Percentiles rank a stretch among this genome's conserved stretches.
phyloP scores from a whole-genome alignment of 2,797 vertebrate species.

The Numenius phaeopus region DNA sequence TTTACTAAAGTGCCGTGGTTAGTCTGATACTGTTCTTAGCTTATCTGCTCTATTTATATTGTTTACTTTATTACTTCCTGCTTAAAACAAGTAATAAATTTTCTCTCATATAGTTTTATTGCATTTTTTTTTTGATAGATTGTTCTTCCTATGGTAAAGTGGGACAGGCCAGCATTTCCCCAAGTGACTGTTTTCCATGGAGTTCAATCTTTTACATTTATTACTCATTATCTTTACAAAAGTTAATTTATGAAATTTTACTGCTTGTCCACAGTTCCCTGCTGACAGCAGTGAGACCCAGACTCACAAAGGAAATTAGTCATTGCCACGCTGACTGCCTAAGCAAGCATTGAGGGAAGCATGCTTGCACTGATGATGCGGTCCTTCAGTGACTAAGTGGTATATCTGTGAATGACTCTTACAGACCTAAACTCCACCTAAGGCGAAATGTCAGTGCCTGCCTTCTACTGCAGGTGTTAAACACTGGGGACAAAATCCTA shows the following conservation, averaged over 20 bases:
- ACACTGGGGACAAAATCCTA: background rate
- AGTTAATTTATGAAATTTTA: background rate
- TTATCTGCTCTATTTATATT: slow-evolving; percentile 26
- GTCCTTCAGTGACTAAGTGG: background rate
- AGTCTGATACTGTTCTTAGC: background rate
- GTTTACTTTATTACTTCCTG: slow-evolving; percentile 50
- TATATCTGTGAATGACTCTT: slow-evolving; percentile 3
- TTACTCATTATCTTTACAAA: background rate
- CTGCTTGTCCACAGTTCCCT: background rate
- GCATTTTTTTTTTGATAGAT: background rate
- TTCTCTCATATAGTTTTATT: background rate
- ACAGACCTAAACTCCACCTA: background rate
- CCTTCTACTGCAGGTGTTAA: background rate
- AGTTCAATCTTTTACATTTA: background rate
- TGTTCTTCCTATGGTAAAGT: background rate
- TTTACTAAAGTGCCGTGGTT: slow-evolving; percentile 22
- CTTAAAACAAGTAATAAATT: slow-evolving; percentile 9
- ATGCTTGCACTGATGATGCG: background rate
- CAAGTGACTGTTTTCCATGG: background rate
- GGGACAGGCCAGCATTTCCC: background rate
- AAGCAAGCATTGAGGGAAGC: background rate
- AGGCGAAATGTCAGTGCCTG: background rate
- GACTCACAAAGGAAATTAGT: slow-evolving; percentile 42
- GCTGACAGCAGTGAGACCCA: background rate
- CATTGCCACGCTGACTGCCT: background rate